phyloP scores from a whole-genome alignment of 2,797 vertebrate species.

The Bovichtus variegatus region DNA sequence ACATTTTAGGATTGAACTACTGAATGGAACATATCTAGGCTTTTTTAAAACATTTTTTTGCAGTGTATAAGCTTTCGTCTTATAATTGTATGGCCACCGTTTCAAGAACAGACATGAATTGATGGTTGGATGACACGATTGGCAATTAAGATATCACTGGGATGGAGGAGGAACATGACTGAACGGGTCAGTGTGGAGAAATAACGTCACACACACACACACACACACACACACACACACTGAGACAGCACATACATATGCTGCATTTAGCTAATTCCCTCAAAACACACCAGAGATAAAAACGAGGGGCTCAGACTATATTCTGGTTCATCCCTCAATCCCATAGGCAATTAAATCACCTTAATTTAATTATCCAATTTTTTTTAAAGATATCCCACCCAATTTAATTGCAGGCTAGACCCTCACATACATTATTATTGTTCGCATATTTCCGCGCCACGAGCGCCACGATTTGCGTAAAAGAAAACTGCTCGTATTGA shows the following conservation, averaged over 20 bases:
- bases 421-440: not conserved
- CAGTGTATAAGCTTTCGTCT: not conserved
- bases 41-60: not conserved
- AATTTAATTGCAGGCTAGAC: not conserved
- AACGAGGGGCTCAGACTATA: conserved; percentile 1
- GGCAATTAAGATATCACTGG: conserved; percentile 48
- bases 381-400: not conserved
- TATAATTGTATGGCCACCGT: conserved; percentile 9
- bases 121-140: conserved; percentile 35
- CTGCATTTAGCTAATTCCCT: not conserved
- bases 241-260: not conserved
- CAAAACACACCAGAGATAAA: not conserved
- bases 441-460: not conserved
- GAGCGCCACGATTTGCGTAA: not conserved
- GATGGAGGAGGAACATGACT: conserved; percentile 18
- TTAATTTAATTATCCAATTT: conserved; percentile 41
- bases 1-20: not conserved
- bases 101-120: not conserved
- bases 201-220: conserved; percentile 2
- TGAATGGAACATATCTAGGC: no score
- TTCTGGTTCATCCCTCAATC: conserved; percentile 17
- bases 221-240: conserved; percentile 1
- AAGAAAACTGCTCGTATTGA: conserved; percentile 37
- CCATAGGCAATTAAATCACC: conserved; percentile 38
- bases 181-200: not conserved